Base-by-base conservation (phyloP, 2,797 vertebrate genomes). In the Enteromius viviparus region DNA sequence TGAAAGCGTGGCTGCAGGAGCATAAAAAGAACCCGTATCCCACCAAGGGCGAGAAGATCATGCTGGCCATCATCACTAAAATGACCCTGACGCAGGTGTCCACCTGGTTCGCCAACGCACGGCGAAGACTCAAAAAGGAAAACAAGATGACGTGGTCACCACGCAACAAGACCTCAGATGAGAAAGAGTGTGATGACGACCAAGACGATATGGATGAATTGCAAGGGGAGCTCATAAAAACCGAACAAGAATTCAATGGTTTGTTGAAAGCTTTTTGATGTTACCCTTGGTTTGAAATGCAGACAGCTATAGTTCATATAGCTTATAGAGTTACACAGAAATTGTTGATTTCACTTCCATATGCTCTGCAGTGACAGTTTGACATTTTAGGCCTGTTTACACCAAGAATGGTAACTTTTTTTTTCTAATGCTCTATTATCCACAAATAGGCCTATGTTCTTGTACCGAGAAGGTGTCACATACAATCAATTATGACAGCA, bases 81-180 rank as follows among this genome's bases (percentile, higher is more conserved):
- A 97, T 97, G 96, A 97, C 96, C 4, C 96, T 97, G n/a, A 97
- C 96, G 47, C 96, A 97, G 91, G 97, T 98, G 72, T 98, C 97
- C 80, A 98, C 97, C 3, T 98, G 97, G 97, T 98, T 98, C 1
- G 97, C 97, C 84, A 98, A 98, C 0, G 97, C 97, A 9, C 94
- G 97, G 74, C 92, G 97, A 69, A 91, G 97, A 70, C 94, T 98
- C 82, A 98, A 98, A 92, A 98, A 98, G 89, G 97, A 98, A 90
- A 98, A 97, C 91, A 97, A 97, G 88, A 96, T 97, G 87, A 97
- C 97, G 0, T 98, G 97, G 97, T 98, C 97, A 0, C 95, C 97
- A 0, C 95, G 97, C 84, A 97, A 95, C 88, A 99, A 99, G 88
- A 96, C 94, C 64, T 97, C 97, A 7, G 97, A 99, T 23, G 97